Evolutionary conservation across 2,113 vertebrate species (phyloP).

Genomic region (Empidonax traillii): DNA sequence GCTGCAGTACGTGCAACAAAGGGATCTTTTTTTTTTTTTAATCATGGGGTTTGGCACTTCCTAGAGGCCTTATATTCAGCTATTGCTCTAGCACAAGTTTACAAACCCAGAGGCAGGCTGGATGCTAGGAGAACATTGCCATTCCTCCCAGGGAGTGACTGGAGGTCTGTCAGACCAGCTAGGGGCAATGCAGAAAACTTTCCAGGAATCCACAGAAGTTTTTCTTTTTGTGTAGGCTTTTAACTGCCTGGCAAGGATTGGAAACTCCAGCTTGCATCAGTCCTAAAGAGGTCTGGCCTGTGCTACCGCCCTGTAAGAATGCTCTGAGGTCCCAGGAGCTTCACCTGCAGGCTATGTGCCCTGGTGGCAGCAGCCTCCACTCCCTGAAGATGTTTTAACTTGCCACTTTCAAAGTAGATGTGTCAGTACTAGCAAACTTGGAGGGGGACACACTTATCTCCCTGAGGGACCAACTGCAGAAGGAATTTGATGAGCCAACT

Average conservation of each 20-base stretch:
- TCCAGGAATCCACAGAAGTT: constrained; percentile 55
- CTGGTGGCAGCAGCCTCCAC: constrained; percentile 29
- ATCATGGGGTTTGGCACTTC: background rate
- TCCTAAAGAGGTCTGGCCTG: constrained; percentile 41
- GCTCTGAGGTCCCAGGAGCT: background rate
- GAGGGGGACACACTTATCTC: constrained; percentile 31
- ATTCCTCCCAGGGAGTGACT: background rate
- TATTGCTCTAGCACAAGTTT: background rate
- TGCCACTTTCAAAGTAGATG: constrained; percentile 63
- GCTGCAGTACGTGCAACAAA: background rate
- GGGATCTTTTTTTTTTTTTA: background rate
- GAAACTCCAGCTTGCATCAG: constrained; percentile 50
- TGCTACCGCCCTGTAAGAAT: constrained; percentile 29
- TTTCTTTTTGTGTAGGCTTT: constrained; percentile 46
- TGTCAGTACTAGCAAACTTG: constrained; percentile 11
- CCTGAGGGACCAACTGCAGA: background rate
- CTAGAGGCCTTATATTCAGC: background rate
- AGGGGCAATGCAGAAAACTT: constrained; percentile 35
- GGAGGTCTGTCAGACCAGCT: constrained; percentile 36
- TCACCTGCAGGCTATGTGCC: constrained; percentile 47
- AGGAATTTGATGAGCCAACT: background rate
- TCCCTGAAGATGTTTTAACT: constrained; percentile 44
- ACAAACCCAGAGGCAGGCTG: background rate
- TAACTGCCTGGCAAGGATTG: constrained; percentile 43
- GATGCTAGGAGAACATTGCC: background rate